Evolutionary conservation across 1,140 invertebrate species (phyloP).

Genomic region (Lutraria rhynchaena): DNA sequence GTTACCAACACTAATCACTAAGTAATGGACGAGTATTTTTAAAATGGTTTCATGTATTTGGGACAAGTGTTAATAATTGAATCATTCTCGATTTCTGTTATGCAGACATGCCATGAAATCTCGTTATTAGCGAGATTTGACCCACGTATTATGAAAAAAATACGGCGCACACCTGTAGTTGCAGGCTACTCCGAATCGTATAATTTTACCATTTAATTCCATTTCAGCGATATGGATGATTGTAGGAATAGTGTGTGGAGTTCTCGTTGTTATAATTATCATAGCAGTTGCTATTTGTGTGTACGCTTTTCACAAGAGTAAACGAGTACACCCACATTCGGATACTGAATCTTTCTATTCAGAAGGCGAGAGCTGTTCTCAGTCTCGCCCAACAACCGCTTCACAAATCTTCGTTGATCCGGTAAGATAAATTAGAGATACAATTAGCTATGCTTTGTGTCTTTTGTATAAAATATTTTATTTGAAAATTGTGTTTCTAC

Average conservation of each 20-base stretch:
- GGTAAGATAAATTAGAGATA: too few species aligned
- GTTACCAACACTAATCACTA: too few species aligned
- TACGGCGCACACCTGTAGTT: too few species aligned
- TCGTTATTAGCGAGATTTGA: too few species aligned
- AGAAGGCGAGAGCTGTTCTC: constrained; percentile 2
- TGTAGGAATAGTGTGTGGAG: constrained; percentile 20
- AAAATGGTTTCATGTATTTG: too few species aligned
- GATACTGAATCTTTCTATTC: constrained; percentile 44
- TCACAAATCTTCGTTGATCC: constrained; percentile 49
- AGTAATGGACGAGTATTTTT: too few species aligned
- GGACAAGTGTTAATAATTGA: too few species aligned
- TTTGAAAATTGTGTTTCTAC: background rate
- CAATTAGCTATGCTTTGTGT: background rate
- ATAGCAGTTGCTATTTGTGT: background rate
- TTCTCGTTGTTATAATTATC: constrained; percentile 34
- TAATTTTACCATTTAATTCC: background rate
- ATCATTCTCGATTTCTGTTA: too few species aligned
- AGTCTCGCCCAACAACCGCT: constrained; percentile 31
- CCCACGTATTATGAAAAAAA: too few species aligned
- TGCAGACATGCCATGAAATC: too few species aligned
- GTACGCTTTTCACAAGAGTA: constrained; percentile 24
- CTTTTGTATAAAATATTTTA: background rate
- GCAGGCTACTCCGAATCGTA: background rate
- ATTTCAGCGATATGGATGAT: constrained; percentile 11
- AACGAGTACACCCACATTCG: constrained; percentile 42